Conservation (phyloP, 2,113 vertebrate genomes). For the Numida meleagris region DNA sequence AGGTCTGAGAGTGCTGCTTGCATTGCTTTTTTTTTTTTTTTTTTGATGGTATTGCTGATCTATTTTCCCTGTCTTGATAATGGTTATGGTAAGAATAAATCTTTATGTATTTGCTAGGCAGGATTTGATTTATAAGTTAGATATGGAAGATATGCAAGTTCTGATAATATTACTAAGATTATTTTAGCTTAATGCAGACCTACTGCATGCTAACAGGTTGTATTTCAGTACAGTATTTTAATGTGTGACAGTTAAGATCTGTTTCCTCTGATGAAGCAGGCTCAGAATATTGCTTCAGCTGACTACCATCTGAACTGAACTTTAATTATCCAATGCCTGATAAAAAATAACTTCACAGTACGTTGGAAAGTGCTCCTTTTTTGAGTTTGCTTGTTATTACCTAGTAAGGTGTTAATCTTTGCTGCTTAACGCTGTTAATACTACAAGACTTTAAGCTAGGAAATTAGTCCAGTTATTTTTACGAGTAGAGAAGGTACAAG, state of each 20-base stretch:
- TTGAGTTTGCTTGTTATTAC: slow-evolving; percentile 5
- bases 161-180: not conserved
- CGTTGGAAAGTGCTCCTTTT: not conserved
- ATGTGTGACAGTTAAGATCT: not conserved
- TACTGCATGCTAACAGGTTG: not conserved
- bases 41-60: not conserved
- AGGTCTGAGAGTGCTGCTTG: not conserved
- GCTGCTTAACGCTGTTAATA: not conserved
- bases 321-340: not conserved
- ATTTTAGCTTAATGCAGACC: not conserved
- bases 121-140: not conserved
- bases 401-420: slow-evolving; percentile 8
- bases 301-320: not conserved
- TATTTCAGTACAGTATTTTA: not conserved
- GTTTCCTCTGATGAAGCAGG: not conserved
- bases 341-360: not conserved
- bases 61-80: not conserved
- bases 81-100: not conserved
- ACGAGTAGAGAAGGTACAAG: not conserved
- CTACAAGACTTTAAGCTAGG: slow-evolving; percentile 9
- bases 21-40: rapidly evolving
- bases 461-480: slow-evolving; percentile 38
- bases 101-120: not conserved
- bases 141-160: not conserved
- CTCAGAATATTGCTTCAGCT: not conserved